Percentiles rank a stretch among this genome's conserved stretches.
Conservation (phyloP, 1,140 invertebrate species). For the Drosophila pachea region DNA sequence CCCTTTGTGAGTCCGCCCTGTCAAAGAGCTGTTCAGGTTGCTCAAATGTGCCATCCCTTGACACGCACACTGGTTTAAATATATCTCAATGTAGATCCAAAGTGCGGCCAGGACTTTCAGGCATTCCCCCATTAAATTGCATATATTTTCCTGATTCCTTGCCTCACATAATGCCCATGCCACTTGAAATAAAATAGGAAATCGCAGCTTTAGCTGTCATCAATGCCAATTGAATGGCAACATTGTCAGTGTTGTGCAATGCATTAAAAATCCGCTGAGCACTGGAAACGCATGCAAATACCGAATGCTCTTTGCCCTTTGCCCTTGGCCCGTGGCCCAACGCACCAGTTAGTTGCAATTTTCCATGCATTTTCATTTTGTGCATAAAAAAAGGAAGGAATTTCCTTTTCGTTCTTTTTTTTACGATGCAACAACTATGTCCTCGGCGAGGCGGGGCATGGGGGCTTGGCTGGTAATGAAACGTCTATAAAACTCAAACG, state of each 20-base stretch:
- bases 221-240: slow-evolving; percentile 60
- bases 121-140: too few species aligned
- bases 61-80: too few species aligned
- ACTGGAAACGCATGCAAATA: slow-evolving; percentile 67
- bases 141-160: too few species aligned
- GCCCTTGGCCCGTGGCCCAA: neutral
- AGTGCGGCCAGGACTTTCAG: too few species aligned
- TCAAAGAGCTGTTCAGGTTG: too few species aligned
- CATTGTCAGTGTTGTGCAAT: slow-evolving; percentile 45
- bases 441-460: too few species aligned
- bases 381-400: slow-evolving; percentile 7
- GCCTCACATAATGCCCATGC: too few species aligned
- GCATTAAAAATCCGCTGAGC: slow-evolving; percentile 61
- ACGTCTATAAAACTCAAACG: slow-evolving; percentile 73
- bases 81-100: too few species aligned
- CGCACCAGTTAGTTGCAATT: slow-evolving; percentile 46
- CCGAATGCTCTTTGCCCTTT: neutral
- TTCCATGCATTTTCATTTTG: slow-evolving; percentile 66
- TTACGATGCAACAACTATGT: slow-evolving; percentile 48
- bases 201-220: slow-evolving; percentile 37
- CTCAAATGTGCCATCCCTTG: too few species aligned
- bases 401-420: slow-evolving; percentile 27
- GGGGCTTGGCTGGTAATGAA: slow-evolving; percentile 63
- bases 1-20: slow-evolving; percentile 45
- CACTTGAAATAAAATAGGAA: too few species aligned